phyloP scores from a whole-genome alignment of 2,797 vertebrate species.

The Smutsia temminckii region DNA sequence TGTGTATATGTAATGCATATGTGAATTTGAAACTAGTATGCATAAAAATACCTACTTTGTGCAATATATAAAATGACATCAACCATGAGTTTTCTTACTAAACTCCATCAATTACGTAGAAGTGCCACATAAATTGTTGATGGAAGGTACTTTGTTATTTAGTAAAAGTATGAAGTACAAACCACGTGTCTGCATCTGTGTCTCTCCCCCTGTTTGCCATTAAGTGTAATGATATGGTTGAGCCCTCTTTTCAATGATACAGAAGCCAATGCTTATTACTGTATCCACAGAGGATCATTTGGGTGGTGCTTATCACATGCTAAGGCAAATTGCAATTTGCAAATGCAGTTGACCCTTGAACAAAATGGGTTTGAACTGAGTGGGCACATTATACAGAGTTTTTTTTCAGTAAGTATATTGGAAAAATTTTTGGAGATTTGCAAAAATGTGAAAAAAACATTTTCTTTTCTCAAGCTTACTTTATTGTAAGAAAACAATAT shows the following conservation, averaged over 20 bases:
- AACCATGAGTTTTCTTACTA: not conserved
- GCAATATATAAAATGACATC: not conserved
- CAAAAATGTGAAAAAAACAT: too few relatives aligned
- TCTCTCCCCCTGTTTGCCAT: not conserved
- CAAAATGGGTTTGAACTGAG: too few relatives aligned
- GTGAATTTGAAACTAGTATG: conserved; percentile 27
- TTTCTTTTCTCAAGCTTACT: too few relatives aligned
- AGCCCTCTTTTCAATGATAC: not conserved
- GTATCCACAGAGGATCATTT: not conserved
- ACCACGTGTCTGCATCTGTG: not conserved
- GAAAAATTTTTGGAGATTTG: too few relatives aligned
- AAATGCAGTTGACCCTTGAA: too few relatives aligned
- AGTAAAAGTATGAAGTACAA: not conserved
- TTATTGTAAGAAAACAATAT: too few relatives aligned
- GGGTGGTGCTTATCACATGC: not conserved
- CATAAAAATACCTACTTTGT: not conserved
- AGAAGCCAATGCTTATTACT: not conserved
- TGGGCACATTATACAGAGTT: too few relatives aligned
- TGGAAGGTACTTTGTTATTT: not conserved
- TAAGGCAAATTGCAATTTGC: not conserved
- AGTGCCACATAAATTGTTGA: not conserved
- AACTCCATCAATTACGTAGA: not conserved
- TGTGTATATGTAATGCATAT: not conserved
- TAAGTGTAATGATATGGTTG: not conserved
- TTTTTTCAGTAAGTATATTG: too few relatives aligned